Conservation (phyloP, 2,888 invertebrate genomes). For the Hemicrepidius hirtus region DNA sequence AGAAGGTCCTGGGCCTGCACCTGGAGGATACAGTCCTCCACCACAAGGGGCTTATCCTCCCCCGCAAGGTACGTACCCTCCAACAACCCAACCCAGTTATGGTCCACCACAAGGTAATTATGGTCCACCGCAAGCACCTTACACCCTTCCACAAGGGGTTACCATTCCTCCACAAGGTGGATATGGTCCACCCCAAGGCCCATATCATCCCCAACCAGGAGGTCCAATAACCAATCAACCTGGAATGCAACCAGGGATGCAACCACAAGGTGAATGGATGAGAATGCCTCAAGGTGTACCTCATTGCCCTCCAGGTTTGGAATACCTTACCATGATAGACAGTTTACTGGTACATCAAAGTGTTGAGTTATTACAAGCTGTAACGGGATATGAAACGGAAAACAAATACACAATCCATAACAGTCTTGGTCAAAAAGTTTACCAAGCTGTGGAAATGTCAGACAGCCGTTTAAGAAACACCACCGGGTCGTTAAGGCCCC, state of each 20-base stretch:
- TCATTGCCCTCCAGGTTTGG: slow-evolving; percentile 86
- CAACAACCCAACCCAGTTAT: slow-evolving; percentile 2
- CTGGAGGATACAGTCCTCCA: neutral
- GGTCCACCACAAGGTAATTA: slow-evolving; percentile 1
- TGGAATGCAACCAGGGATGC: neutral
- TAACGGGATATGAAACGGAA: slow-evolving; percentile 86
- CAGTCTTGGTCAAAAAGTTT: slow-evolving; percentile 81
- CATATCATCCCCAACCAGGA: slow-evolving; percentile 10
- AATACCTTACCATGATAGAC: slow-evolving; percentile 87
- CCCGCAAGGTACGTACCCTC: slow-evolving; percentile 23
- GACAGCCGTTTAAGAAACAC: slow-evolving; percentile 86
- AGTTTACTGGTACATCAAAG: slow-evolving; percentile 84
- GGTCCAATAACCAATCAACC: slow-evolving; percentile 19
- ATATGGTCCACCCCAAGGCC: neutral
- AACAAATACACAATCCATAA: slow-evolving; percentile 88
- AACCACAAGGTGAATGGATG: slow-evolving; percentile 55
- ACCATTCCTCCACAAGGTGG: slow-evolving; percentile 69
- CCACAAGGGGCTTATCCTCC: slow-evolving; percentile 1
- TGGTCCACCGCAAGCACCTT: neutral
- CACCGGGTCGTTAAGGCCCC: slow-evolving; percentile 84
- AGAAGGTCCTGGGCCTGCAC: neutral
- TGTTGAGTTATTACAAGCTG: slow-evolving; percentile 78
- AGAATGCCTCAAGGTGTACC: slow-evolving; percentile 73
- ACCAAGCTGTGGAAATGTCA: slow-evolving; percentile 85
- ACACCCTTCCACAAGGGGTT: neutral